phyloP scores from a whole-genome alignment of 2,113 vertebrate species.

The Thinocorus orbignyianus region DNA sequence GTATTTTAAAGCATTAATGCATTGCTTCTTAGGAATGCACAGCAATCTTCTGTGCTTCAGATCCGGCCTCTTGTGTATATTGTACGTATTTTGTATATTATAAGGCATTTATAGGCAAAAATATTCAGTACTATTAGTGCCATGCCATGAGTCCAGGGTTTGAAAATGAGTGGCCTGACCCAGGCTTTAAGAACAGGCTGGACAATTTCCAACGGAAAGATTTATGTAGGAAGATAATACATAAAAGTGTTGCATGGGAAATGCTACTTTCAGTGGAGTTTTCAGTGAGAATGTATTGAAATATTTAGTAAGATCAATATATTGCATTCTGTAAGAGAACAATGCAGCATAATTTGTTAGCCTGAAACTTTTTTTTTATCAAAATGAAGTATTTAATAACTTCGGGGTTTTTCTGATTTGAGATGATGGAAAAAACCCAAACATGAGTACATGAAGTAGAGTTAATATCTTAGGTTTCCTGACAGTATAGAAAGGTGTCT shows the following conservation, averaged over 20 bases:
- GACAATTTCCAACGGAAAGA: not conserved
- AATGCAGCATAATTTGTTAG: not conserved
- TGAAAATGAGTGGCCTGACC: not conserved
- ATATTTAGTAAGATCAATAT: not conserved
- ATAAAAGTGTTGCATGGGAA: not conserved
- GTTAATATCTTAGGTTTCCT: not conserved
- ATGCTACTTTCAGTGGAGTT: accelerated
- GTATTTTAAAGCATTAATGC: not conserved
- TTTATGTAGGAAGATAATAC: not conserved
- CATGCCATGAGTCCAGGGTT: not conserved
- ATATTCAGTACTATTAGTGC: not conserved
- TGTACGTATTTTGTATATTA: not conserved
- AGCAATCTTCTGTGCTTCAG: not conserved
- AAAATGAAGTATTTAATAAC: not conserved
- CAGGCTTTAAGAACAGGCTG: not conserved
- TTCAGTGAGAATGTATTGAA: not conserved
- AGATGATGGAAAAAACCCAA: not conserved
- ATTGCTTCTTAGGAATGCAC: not conserved
- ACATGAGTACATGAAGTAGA: not conserved
- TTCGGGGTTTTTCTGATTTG: not conserved
- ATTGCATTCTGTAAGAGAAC: not conserved
- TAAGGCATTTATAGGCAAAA: not conserved
- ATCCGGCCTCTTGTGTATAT: not conserved
- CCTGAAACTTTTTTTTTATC: not conserved
- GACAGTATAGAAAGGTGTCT: not conserved